Conservation (phyloP, 2,113 vertebrate species). For the Apus apus region DNA sequence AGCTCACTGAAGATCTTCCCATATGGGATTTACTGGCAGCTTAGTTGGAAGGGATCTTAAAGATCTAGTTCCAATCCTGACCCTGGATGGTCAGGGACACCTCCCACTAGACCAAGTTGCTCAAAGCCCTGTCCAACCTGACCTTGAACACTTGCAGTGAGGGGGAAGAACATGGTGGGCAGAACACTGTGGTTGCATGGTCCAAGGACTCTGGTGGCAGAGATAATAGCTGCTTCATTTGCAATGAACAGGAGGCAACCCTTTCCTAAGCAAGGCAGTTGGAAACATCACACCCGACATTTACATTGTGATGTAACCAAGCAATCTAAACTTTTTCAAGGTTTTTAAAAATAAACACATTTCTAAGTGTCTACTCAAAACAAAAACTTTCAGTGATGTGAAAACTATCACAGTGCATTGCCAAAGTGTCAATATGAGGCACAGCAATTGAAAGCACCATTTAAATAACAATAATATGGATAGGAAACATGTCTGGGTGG, state of each 20-base stretch:
- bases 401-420: slow-evolving; percentile 3
- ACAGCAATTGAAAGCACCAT: slow-evolving; percentile 58
- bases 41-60: not conserved
- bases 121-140: too few species aligned
- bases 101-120: too few species aligned
- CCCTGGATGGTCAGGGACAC: too few species aligned
- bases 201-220: not conserved
- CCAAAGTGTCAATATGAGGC: slow-evolving; percentile 18
- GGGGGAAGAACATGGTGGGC: not conserved
- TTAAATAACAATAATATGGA: slow-evolving; percentile 40
- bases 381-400: not conserved
- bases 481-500: slow-evolving; percentile 48
- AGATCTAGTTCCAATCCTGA: too few species aligned
- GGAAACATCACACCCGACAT: not conserved
- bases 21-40: slow-evolving; percentile 29
- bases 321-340: not conserved
- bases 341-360: not conserved
- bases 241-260: not conserved
- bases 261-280: not conserved
- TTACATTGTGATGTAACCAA: not conserved
- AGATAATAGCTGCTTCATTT: not conserved
- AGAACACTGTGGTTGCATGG: not conserved
- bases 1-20: slow-evolving; percentile 34
- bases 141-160: too few species aligned
- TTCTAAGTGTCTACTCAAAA: not conserved